A percentile compares a stretch with the other conserved stretches of the same genome.
These are phyloP conservation scores for Watersipora subatra DNA, from an alignment of 1,140 invertebrate genomes.

Conservation along the genomic window DNA sequence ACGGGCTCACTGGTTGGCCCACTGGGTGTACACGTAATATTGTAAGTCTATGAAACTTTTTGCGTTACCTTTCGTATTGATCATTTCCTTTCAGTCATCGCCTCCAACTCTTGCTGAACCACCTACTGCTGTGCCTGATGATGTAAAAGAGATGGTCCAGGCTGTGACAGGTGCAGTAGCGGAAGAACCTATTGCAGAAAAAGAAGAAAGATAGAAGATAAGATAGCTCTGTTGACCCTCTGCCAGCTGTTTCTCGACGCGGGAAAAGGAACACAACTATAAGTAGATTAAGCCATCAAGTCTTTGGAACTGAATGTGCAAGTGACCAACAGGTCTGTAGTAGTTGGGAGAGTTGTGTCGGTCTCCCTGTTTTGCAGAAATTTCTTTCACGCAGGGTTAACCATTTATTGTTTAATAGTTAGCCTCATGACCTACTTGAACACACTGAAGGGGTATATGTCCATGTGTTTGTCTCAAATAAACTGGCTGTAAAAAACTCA, in stretches of 20 bases:
- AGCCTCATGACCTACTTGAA: too few relatives aligned
- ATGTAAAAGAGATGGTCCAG: not conserved
- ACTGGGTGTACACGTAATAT: too few relatives aligned
- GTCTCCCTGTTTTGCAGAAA: too few relatives aligned
- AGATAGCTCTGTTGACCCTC: constrained; percentile 12
- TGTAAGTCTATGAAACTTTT: too few relatives aligned
- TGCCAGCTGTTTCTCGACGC: not conserved
- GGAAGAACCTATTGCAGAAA: not conserved
- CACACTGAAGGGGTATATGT: too few relatives aligned
- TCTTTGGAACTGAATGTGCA: constrained; percentile 89
- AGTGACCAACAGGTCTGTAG: constrained; percentile 56
- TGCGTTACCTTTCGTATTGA: too few relatives aligned
- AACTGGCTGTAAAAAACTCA: too few relatives aligned
- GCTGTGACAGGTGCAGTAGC: not conserved
- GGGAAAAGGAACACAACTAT: constrained; percentile 84
- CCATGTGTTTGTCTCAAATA: too few relatives aligned
- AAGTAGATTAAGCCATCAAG: constrained; percentile 82
- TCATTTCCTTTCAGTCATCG: too few relatives aligned
- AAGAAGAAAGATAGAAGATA: constrained; percentile 12
- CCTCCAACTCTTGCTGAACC: constrained; percentile 6
- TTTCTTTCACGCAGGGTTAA: too few relatives aligned
- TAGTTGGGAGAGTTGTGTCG: not conserved
- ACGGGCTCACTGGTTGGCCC: too few relatives aligned
- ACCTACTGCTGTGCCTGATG: not conserved
- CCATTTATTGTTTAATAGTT: too few relatives aligned